Evolutionary conservation across 2,113 vertebrate genomes (phyloP).

Genomic region (Brachionichthys hirsutus): DNA sequence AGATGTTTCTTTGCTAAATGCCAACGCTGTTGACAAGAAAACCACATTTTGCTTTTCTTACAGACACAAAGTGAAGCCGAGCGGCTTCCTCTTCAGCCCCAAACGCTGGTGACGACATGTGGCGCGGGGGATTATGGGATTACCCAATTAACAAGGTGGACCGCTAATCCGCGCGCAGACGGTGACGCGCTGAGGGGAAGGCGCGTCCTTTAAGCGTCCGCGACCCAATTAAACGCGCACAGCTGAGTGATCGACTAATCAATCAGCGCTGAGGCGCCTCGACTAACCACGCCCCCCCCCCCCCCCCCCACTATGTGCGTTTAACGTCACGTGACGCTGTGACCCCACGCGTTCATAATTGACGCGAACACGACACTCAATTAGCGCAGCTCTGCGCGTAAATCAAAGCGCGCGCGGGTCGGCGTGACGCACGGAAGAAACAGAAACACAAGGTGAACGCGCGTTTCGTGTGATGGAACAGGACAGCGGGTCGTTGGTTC

Average conservation of each 20-base stretch:
- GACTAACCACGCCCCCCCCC: no score
- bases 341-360: constrained; percentile 26
- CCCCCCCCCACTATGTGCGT: no score
- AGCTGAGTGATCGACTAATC: constrained; percentile 15
- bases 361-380: constrained; percentile 27
- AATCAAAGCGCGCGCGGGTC: constrained; percentile 8
- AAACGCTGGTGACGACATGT: constrained; percentile 77
- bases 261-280: constrained; percentile 38
- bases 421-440: constrained; percentile 28
- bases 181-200: constrained; percentile 24
- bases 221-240: constrained; percentile 45
- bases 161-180: constrained; percentile 60
- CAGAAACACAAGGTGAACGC: no score
- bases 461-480: no score
- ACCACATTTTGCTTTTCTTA: no score
- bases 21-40: no score
- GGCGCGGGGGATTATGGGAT: constrained; percentile 84
- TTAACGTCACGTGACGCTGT: not conserved
- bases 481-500: no score
- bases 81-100: no score
- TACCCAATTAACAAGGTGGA: constrained; percentile 80
- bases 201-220: constrained; percentile 4
- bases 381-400: constrained; percentile 28
- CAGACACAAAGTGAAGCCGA: no score
- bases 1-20: no score